Evolutionary conservation across 1,140 invertebrate species (phyloP).

Genomic region (Drosophila arawakana): DNA sequence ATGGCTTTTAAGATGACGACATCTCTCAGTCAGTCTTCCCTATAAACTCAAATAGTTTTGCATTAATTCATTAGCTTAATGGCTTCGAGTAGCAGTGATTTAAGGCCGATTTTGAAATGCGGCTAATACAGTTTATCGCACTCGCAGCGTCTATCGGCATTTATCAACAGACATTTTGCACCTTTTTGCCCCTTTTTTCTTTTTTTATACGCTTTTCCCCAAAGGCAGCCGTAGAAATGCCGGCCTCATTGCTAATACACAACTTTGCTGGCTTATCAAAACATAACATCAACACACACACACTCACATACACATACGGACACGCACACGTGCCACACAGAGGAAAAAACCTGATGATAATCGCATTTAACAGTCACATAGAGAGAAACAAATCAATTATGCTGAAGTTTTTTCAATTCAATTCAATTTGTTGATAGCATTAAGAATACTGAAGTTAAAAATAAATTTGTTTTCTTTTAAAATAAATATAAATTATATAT

Average conservation of each 20-base stretch:
- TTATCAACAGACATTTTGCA: background rate
- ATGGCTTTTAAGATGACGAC: too few species aligned
- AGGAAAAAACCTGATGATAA: slow-evolving; percentile 69
- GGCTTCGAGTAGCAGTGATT: slow-evolving; percentile 1
- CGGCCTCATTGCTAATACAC: slow-evolving; percentile 54
- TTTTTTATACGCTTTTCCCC: background rate
- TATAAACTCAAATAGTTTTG: background rate
- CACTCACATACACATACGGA: slow-evolving; percentile 11
- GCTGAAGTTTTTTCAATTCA: too few species aligned
- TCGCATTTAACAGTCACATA: slow-evolving; percentile 60
- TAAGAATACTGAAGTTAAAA: too few species aligned
- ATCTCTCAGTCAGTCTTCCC: too few species aligned
- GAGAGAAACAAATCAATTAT: too few species aligned
- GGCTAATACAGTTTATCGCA: slow-evolving; percentile 16
- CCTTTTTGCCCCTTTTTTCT: background rate
- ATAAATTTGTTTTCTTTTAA: too few species aligned
- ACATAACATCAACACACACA: slow-evolving; percentile 63
- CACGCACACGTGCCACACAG: slow-evolving; percentile 47
- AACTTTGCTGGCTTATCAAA: slow-evolving; percentile 70
- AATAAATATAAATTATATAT: too few species aligned
- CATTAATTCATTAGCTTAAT: slow-evolving; percentile 7
- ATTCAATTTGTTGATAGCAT: too few species aligned
- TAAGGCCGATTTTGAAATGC: slow-evolving; percentile 9
- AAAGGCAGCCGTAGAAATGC: slow-evolving; percentile 70
- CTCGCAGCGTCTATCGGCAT: slow-evolving; percentile 6